A percentile compares a stretch with the other conserved stretches of the same genome.
These are phyloP conservation scores for Onychostoma macrolepis DNA, from an alignment of 2,113 vertebrate genomes.

Conservation along the genomic window DNA sequence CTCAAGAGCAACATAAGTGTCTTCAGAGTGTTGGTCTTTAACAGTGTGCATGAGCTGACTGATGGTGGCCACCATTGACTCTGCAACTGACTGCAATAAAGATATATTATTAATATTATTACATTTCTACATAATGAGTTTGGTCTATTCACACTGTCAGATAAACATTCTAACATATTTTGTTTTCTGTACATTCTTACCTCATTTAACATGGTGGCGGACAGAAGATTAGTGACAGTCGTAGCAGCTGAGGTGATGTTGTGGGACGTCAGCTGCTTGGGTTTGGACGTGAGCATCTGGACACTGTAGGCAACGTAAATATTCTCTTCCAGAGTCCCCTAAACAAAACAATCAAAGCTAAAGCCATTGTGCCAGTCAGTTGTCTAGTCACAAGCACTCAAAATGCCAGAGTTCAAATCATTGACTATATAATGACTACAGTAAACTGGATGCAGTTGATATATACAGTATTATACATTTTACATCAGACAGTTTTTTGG, in stretches of 20 bases:
- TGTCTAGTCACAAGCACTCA: not conserved
- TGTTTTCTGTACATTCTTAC: not conserved
- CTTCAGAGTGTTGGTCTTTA: not conserved
- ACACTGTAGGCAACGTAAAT: not conserved
- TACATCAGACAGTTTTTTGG: too few relatives aligned
- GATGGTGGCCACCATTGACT: slow-evolving; percentile 29
- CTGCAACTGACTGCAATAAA: slow-evolving; percentile 26
- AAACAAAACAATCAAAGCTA: not conserved
- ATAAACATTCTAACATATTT: not conserved
- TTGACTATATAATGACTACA: too few relatives aligned
- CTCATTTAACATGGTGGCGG: not conserved
- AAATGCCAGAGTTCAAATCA: not conserved
- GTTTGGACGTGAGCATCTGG: slow-evolving; percentile 49
- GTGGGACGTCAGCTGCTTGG: slow-evolving; percentile 16
- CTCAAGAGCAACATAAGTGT: not conserved
- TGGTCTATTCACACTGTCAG: not conserved
- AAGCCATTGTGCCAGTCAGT: not conserved
- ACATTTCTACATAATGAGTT: not conserved
- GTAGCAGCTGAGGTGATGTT: slow-evolving; percentile 49
- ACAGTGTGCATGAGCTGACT: slow-evolving; percentile 46
- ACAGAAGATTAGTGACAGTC: not conserved
- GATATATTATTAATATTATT: not conserved
- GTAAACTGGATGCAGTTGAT: not conserved
- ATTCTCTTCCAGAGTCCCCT: not conserved
- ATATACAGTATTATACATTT: too few relatives aligned